A percentile compares a stretch with the other conserved stretches of the same genome.
Evolutionary conservation across 2,113 vertebrate species (phyloP).

Genomic region (Vireo altiloquus): DNA sequence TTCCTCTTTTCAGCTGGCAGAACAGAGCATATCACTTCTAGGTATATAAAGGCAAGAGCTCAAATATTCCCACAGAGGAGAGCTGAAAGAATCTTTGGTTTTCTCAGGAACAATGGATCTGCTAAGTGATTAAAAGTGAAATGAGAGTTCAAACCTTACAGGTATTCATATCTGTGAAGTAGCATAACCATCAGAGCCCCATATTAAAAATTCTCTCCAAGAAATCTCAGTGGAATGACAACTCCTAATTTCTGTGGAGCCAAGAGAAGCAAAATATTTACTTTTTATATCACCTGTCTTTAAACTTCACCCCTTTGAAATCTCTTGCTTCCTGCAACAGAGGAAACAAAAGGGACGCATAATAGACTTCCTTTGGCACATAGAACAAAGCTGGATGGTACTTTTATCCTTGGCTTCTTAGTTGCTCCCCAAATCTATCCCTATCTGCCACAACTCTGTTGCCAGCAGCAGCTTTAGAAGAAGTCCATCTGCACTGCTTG

Average conservation of each 20-base stretch:
- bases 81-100: not conserved
- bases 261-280: conserved; percentile 22
- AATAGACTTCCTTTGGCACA: not conserved
- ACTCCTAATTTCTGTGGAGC: not conserved
- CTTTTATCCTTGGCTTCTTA: conserved; percentile 25
- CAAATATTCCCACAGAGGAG: not conserved
- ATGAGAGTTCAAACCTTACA: not conserved
- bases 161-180: not conserved
- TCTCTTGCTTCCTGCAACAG: not conserved
- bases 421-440: not conserved
- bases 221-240: not conserved
- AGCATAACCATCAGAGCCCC: not conserved
- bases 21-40: not conserved
- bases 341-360: not conserved
- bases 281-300: not conserved
- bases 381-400: conserved; percentile 6
- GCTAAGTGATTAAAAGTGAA: not conserved
- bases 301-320: not conserved
- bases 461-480: conserved; percentile 12
- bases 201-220: not conserved
- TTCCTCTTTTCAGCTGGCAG: not conserved
- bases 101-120: not conserved
- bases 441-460: not conserved
- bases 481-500: not conserved
- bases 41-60: not conserved